Percentiles rank a stretch among this genome's conserved stretches.
phyloP scores from a whole-genome alignment of 2,797 vertebrate species.

The Coranthus polyacanthus region DNA sequence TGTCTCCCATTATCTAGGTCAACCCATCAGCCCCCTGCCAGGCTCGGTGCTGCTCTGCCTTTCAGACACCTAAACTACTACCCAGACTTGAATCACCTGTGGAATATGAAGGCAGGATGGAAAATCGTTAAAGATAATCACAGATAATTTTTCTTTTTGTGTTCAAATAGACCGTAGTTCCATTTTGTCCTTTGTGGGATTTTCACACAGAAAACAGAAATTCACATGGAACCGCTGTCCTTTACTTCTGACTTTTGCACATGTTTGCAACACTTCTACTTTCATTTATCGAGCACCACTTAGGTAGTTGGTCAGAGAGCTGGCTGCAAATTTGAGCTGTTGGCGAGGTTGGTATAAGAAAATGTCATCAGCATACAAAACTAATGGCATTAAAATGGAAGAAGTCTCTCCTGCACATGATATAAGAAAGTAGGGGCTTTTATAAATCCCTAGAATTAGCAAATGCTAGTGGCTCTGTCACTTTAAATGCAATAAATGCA shows the following conservation, averaged over 20 bases:
- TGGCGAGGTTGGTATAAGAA: no score
- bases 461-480: background rate
- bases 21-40: conserved; percentile 52
- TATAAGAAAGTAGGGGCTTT: background rate
- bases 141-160: conserved; percentile 27
- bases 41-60: conserved; percentile 35
- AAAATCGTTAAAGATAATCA: background rate
- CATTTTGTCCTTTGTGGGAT: conserved; percentile 18
- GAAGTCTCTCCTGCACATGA: background rate
- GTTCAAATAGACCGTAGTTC: background rate
- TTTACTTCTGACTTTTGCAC: conserved; percentile 32
- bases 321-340: no score
- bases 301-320: no score
- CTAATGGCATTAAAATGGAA: background rate
- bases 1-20: conserved; percentile 66
- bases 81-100: conserved; percentile 46
- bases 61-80: conserved; percentile 42
- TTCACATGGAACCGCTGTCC: background rate
- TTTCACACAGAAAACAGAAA: conserved; percentile 16
- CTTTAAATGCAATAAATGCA: no score
- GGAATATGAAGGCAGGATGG: conserved; percentile 30
- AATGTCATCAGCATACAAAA: background rate
- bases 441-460: background rate
- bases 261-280: no score
- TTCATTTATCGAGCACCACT: no score